Percentiles rank a stretch among this genome's conserved stretches.
Evolutionary conservation across 2,113 vertebrate species (phyloP).

Genomic region (Siphamia tubifer): DNA sequence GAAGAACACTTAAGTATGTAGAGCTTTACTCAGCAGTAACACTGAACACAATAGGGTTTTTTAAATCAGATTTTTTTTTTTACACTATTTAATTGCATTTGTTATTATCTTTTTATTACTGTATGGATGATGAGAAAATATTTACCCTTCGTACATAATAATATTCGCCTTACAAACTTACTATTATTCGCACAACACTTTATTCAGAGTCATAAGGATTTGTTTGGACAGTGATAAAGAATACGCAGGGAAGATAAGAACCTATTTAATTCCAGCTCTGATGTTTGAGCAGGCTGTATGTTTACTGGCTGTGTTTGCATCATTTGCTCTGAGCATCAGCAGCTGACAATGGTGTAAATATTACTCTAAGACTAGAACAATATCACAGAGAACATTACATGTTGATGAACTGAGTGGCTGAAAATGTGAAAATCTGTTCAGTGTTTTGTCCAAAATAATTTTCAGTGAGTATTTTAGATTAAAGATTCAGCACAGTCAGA

Average conservation of each 20-base stretch:
- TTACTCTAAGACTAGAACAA: not conserved
- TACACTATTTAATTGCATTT: too few species aligned
- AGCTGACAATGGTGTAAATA: slow-evolving; percentile 14
- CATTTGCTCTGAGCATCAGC: slow-evolving; percentile 5
- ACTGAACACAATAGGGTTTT: too few species aligned
- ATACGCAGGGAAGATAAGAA: slow-evolving; percentile 7
- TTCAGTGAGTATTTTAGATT: not conserved
- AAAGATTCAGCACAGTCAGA: not conserved
- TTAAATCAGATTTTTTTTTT: too few species aligned
- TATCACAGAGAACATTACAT: not conserved
- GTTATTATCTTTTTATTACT: not conserved
- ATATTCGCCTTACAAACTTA: slow-evolving; percentile 25
- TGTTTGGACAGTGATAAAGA: not conserved
- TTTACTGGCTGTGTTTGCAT: slow-evolving; percentile 12
- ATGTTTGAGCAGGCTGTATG: not conserved
- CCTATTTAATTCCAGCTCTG: not conserved
- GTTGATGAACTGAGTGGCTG: not conserved
- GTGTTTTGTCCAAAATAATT: slow-evolving; percentile 2
- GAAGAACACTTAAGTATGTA: not conserved
- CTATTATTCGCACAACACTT: slow-evolving; percentile 13
- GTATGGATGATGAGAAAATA: slow-evolving; percentile 2
- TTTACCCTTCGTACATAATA: too few species aligned
- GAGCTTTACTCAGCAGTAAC: not conserved
- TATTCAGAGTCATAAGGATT: slow-evolving; percentile 34
- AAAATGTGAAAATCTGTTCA: not conserved